Percentiles rank a stretch among this genome's conserved stretches.
Evolutionary conservation across 1,140 invertebrate species (phyloP).

Genomic region (Neodiprion pinetum): DNA sequence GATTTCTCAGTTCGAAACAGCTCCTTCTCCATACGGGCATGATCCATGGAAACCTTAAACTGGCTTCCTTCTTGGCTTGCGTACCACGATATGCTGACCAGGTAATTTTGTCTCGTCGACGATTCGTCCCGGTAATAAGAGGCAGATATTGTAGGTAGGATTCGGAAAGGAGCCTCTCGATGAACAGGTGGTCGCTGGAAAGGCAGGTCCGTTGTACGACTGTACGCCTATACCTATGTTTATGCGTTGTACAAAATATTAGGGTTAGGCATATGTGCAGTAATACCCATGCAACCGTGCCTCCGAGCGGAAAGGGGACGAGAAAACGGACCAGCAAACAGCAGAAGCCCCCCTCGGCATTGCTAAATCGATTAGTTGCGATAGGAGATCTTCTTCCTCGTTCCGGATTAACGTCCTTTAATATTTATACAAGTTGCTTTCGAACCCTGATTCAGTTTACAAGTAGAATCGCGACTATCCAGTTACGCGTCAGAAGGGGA

Average conservation of each 20-base stretch:
- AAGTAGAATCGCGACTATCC: no score
- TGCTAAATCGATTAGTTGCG: not conserved
- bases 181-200: not conserved
- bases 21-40: no score
- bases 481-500: no score
- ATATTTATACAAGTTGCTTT: not conserved
- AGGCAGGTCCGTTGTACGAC: not conserved
- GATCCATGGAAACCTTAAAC: no score
- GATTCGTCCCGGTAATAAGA: no score
- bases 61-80: no score
- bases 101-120: no score
- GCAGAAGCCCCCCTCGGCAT: not conserved
- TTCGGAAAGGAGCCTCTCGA: not conserved
- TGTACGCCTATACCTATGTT: not conserved
- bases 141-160: not conserved
- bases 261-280: not conserved
- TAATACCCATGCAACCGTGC: constrained; percentile 3
- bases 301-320: not conserved
- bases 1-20: no score
- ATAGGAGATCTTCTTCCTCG: not conserved
- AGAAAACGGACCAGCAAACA: not conserved
- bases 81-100: no score
- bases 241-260: not conserved
- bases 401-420: not conserved
- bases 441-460: no score